Conservation (phyloP, 2,888 invertebrate genomes). For the Cylloceria caligata region DNA sequence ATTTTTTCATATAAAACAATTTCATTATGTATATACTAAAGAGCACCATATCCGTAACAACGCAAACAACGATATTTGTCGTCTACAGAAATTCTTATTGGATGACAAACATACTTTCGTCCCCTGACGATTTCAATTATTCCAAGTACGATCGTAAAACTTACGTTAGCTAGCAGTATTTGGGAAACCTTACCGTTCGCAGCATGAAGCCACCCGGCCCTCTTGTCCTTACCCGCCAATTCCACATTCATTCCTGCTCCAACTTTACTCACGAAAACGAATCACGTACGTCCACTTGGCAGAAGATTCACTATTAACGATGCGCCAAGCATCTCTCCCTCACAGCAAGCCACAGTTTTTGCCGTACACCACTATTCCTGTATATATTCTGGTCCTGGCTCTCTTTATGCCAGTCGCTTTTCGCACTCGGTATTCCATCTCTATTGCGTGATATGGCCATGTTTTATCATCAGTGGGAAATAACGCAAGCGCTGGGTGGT, state of each 20-base stretch:
- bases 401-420: slow-evolving; percentile 27
- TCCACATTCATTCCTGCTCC: slow-evolving; percentile 7
- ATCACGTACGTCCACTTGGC: slow-evolving; percentile 68
- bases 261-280: slow-evolving; percentile 52
- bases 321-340: slow-evolving; percentile 56
- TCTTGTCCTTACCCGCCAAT: slow-evolving; percentile 12
- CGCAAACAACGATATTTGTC: neutral
- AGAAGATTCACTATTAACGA: slow-evolving; percentile 65
- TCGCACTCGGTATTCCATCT: slow-evolving; percentile 48
- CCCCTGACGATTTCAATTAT: slow-evolving; percentile 58
- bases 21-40: no score
- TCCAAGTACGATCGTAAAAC: slow-evolving; percentile 40
- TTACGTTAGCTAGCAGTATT: slow-evolving; percentile 25
- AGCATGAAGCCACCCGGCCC: slow-evolving; percentile 14
- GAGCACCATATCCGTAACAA: no score
- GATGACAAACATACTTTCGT: slow-evolving; percentile 34
- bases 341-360: slow-evolving; percentile 26
- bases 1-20: no score
- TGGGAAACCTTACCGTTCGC: slow-evolving; percentile 36
- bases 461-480: slow-evolving; percentile 45
- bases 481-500: slow-evolving; percentile 7
- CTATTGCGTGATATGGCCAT: slow-evolving; percentile 37
- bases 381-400: slow-evolving; percentile 1
- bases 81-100: neutral
- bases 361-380: neutral